Evolutionary conservation across 2,888 invertebrate genomes (phyloP).

Genomic region (Steromphala cineraria): DNA sequence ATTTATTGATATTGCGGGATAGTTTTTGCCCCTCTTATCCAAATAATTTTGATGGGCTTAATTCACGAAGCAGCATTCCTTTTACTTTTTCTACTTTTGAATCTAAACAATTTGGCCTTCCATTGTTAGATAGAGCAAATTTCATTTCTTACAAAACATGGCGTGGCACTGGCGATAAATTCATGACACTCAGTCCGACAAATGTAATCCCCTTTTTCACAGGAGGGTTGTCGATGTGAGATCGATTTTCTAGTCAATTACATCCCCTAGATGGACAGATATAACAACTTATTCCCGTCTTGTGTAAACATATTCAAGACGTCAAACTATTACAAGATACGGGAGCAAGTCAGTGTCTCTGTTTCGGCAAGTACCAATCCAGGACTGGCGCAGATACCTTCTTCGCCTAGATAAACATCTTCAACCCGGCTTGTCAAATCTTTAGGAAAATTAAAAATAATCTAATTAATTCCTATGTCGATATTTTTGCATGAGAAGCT

Average conservation of each 20-base stretch:
- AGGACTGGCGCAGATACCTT: not conserved
- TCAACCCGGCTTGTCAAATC: slow-evolving; percentile 28
- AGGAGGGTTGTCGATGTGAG: not conserved
- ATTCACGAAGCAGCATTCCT: not conserved
- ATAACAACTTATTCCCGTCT: slow-evolving; percentile 5
- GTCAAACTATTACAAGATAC: not conserved
- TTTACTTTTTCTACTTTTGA: not conserved
- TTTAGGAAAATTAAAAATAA: slow-evolving; percentile 25
- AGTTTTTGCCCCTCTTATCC: not conserved
- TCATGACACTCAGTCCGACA: not conserved
- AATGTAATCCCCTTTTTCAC: not conserved
- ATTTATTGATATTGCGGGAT: too few relatives aligned
- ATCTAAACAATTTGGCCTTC: not conserved
- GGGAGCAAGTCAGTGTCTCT: not conserved
- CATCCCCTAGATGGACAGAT: slow-evolving; percentile 13
- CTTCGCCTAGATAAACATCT: slow-evolving; percentile 24
- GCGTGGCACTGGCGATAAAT: not conserved
- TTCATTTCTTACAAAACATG: not conserved
- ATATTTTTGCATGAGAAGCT: slow-evolving; percentile 21
- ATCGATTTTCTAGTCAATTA: not conserved
- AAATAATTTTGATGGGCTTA: not conserved
- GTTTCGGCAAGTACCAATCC: not conserved
- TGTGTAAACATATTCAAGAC: slow-evolving; percentile 7
- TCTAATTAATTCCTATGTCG: slow-evolving; percentile 35
- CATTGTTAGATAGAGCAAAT: not conserved